Evolutionary conservation across 1,140 invertebrate species (phyloP), one percentile per base, ranked within the genome.

Genomic region (Holcopasites calliopsidis): DNA sequence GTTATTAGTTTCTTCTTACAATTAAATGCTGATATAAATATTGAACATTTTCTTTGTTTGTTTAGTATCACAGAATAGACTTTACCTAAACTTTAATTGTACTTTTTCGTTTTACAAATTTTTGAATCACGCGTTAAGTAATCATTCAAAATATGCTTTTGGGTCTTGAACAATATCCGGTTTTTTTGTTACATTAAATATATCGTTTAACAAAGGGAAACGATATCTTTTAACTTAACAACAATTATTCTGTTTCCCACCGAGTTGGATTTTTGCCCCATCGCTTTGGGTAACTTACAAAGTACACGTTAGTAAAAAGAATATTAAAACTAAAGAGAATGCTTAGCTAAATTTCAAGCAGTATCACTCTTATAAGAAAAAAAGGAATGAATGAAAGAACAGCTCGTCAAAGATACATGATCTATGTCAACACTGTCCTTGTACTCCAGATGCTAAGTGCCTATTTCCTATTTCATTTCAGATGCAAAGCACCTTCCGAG

Each of bases 381-480:
- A 52, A 50, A 71, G 44, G 23, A 57, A 65, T 65, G 31, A 16
- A 42, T 40, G 23, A 83, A 76, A 68, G 50, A 38, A 78, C n/a
- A n/a, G n/a, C 71, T n/a, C 44, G 62, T 42, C 49, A 65, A 73
- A 66, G 71, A 21, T 66, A 49, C 62, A 44, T 66, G 69, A 82
- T 71, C 71, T 42, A 60, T 75, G 33, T 76, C 54, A 72, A 70
- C 21, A 38, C 58, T 80, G 83, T 75, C 87, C 88, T 90, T 87
- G 87, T 71, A 60, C 49, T 50, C 70, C 82, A 85, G 83, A 77
- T 83, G 84, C 60, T 80, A 89, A 90, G 84, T 89, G 87, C 66
- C 80, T 79, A 82, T 85, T 90, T 91, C 87, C 88, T 89, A 87
- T 87, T 87, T 76, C 83, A 88, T 86, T 90, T 85, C 57, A 88